phyloP scores from a whole-genome alignment of 2,113 vertebrate species.

The Bos javanicus region DNA sequence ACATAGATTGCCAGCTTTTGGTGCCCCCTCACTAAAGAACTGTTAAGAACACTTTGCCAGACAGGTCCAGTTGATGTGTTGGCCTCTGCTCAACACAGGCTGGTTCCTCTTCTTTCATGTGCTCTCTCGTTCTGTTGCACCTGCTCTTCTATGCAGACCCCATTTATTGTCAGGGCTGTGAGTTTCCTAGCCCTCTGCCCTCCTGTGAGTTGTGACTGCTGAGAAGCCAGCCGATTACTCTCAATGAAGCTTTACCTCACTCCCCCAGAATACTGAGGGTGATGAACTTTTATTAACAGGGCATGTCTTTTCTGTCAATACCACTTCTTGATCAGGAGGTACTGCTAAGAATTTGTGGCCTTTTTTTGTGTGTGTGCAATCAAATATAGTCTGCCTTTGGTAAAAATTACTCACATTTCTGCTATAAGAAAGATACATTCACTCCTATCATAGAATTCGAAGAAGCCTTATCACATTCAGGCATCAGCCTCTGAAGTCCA shows the following conservation, averaged over 20 bases:
- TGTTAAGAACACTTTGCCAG: neutral
- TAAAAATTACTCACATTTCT: constrained; percentile 3
- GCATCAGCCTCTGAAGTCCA: neutral
- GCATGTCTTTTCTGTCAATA: neutral
- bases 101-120: neutral
- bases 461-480: neutral
- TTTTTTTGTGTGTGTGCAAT: neutral
- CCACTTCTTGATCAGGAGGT: neutral
- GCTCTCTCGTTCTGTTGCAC: neutral
- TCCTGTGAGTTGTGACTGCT: neutral
- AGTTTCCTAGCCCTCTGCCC: neutral
- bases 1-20: neutral
- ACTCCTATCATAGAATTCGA: neutral
- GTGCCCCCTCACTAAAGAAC: neutral
- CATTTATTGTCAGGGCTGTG: neutral
- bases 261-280: neutral
- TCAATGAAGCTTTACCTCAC: neutral
- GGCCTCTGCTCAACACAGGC: neutral
- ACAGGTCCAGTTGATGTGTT: neutral
- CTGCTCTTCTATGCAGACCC: neutral
- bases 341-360: neutral
- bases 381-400: neutral
- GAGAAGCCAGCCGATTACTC: neutral
- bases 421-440: neutral
- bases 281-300: neutral